phyloP scores from a whole-genome alignment of 1,140 invertebrate species.

The Plutomurus gul region DNA sequence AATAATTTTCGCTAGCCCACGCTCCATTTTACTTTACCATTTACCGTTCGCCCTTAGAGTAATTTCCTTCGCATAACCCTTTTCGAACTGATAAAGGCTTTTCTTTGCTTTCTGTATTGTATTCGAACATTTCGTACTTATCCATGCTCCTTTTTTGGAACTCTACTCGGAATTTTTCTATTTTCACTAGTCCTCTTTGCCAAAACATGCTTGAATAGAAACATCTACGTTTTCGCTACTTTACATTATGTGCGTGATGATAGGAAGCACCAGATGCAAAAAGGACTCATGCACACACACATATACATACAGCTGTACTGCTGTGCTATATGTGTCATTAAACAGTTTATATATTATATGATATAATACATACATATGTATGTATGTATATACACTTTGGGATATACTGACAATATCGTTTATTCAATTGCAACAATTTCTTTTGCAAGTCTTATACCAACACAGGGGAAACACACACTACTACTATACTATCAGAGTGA shows the following conservation, averaged over 20 bases:
- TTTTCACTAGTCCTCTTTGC: not conserved
- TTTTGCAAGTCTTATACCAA: not conserved
- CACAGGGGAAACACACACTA: not conserved
- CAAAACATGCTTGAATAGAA: not conserved
- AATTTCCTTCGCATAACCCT: not conserved
- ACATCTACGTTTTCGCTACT: not conserved
- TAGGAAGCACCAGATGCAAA: not conserved
- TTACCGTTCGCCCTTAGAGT: not conserved
- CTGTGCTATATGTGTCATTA: too few relatives aligned
- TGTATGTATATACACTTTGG: not conserved
- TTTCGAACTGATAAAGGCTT: not conserved
- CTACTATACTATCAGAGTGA: not conserved
- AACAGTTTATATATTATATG: too few relatives aligned
- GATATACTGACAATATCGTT: not conserved
- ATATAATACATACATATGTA: too few relatives aligned
- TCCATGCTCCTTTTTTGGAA: not conserved
- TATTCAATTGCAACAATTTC: not conserved
- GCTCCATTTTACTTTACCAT: conserved; percentile 2
- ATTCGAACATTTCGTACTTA: not conserved
- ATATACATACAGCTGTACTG: not conserved
- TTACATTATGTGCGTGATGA: too few relatives aligned
- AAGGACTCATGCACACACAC: not conserved
- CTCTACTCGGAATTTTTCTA: not conserved
- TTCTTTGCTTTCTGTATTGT: not conserved
- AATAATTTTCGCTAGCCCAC: conserved; percentile 24